phyloP scores from a whole-genome alignment of 2,113 vertebrate species.

The Pseudolaguvia tuberculata region DNA sequence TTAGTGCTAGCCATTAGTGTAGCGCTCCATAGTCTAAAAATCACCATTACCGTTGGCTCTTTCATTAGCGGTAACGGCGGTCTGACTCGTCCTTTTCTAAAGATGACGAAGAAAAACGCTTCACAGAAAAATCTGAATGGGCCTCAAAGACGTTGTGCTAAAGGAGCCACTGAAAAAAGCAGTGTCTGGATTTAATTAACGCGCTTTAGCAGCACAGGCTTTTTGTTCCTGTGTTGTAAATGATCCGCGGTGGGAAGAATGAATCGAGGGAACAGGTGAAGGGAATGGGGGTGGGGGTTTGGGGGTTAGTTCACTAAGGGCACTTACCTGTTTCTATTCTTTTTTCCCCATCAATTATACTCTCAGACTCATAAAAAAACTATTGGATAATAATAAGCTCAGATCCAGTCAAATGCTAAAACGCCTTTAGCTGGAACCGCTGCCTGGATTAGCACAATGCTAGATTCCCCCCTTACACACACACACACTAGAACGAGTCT shows the following conservation, averaged over 20 bases:
- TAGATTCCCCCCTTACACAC: neutral
- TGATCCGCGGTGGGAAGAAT: constrained; percentile 59
- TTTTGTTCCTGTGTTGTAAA: constrained; percentile 61
- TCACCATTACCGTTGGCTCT: constrained; percentile 72
- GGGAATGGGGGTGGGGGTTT: no score
- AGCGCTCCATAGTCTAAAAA: constrained; percentile 66
- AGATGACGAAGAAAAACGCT: constrained; percentile 65
- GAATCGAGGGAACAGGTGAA: constrained; percentile 40
- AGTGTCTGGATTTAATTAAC: constrained; percentile 67
- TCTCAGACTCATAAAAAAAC: constrained; percentile 34
- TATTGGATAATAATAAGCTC: constrained; percentile 48
- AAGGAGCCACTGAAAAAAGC: constrained; percentile 67
- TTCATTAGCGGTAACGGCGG: constrained; percentile 65
- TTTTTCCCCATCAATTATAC: constrained; percentile 37
- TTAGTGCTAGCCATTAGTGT: constrained; percentile 75
- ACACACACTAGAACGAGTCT: neutral
- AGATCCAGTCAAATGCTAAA: constrained; percentile 41
- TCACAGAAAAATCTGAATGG: constrained; percentile 61
- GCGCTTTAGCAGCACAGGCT: constrained; percentile 53
- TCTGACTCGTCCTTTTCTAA: constrained; percentile 63
- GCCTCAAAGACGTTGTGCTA: constrained; percentile 59
- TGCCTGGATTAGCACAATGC: constrained; percentile 4
- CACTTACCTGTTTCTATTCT: constrained; percentile 28
- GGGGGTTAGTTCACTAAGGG: constrained; percentile 23
- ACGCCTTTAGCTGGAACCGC: constrained; percentile 2